Evolutionary conservation across 2,113 vertebrate species (phyloP).

Genomic region (Podilymbus podiceps): DNA sequence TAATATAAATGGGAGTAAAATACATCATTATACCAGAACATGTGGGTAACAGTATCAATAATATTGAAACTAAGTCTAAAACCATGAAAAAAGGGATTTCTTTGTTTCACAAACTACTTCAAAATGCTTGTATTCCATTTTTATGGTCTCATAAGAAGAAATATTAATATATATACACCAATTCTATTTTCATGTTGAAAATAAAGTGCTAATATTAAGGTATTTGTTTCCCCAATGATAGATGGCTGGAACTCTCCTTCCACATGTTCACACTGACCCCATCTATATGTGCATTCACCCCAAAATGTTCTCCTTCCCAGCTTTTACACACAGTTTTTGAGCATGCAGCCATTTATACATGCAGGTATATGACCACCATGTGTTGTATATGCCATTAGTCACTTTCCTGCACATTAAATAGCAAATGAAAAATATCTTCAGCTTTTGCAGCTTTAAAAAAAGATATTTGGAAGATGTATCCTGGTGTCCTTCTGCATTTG

Average conservation of each 20-base stretch:
- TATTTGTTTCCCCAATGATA: background rate
- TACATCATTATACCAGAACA: background rate
- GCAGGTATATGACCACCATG: background rate
- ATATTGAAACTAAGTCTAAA: background rate
- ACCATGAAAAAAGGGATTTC: background rate
- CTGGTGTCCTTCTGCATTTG: background rate
- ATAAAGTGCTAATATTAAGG: background rate
- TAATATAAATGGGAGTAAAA: background rate
- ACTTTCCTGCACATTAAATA: background rate
- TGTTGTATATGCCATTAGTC: background rate
- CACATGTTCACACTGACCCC: background rate
- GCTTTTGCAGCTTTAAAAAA: background rate
- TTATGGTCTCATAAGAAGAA: background rate
- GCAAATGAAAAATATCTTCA: background rate
- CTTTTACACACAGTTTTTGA: background rate
- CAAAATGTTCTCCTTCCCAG: background rate
- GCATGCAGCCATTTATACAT: background rate
- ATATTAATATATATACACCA: background rate
- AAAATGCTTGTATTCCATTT: background rate
- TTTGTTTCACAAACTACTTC: background rate
- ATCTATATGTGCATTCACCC: background rate
- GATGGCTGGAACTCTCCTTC: conserved; percentile 3
- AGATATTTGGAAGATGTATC: background rate
- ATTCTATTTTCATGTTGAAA: background rate
- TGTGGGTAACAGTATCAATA: background rate